A percentile compares a stretch with the other conserved stretches of the same genome.
These are phyloP conservation scores for Acipenser ruthenus DNA, from an alignment of 2,797 vertebrate species.

Conservation along the genomic window DNA sequence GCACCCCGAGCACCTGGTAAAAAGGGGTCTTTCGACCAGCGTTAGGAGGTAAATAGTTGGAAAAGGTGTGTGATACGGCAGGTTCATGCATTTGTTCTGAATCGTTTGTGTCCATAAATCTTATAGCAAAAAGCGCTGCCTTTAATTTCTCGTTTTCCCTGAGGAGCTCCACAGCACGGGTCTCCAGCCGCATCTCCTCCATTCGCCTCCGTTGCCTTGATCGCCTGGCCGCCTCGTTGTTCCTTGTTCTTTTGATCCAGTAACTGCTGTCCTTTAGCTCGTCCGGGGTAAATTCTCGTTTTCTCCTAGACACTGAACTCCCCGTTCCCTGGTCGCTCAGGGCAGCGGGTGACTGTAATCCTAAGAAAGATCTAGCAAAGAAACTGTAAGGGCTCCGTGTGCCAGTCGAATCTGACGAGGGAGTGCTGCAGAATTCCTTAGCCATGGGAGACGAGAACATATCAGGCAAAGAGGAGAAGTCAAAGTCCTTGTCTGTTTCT, in stretches of 20 bases:
- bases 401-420: conserved; percentile 2
- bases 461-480: neutral
- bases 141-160: conserved; percentile 43
- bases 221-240: conserved; percentile 47
- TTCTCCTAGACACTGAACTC: conserved; percentile 24
- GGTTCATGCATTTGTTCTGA: neutral
- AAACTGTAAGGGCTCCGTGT: conserved; percentile 3
- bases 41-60: conserved; percentile 1
- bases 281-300: conserved; percentile 34
- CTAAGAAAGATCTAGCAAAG: conserved; percentile 15
- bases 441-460: neutral
- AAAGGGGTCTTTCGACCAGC: neutral
- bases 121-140: conserved; percentile 34
- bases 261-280: conserved; percentile 40
- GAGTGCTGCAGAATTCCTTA: no score
- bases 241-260: conserved; percentile 45
- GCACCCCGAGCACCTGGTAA: neutral
- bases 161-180: conserved; percentile 35
- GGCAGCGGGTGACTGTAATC: conserved; percentile 1
- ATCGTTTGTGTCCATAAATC: neutral
- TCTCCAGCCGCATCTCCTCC: conserved; percentile 40
- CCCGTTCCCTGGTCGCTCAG: neutral
- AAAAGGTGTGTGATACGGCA: neutral
- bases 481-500: neutral
- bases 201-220: conserved; percentile 43